Evolutionary conservation across 35 echinoderm and acorn worm genomes (phyloP).

Genomic region (Eucidaris tribuloides): DNA sequence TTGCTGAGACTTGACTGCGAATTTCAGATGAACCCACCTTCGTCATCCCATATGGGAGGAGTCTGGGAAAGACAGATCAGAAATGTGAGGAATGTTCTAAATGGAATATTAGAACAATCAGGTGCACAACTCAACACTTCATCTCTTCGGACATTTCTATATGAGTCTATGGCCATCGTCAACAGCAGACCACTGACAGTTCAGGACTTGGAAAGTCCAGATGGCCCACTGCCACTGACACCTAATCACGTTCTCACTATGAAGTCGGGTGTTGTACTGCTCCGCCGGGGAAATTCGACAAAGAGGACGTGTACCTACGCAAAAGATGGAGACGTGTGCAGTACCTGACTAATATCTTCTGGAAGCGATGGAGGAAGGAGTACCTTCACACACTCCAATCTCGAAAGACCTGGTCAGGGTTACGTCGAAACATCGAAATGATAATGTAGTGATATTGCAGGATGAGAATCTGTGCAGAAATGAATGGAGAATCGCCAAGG

Average conservation of each 20-base stretch:
- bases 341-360: constrained; percentile 24
- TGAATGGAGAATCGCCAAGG: neutral
- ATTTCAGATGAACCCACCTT: constrained; percentile 53
- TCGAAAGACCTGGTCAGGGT: neutral
- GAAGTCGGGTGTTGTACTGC: constrained; percentile 4
- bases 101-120: neutral
- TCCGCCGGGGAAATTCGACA: too few species aligned
- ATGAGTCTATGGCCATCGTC: constrained; percentile 32
- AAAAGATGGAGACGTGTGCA: constrained; percentile 22
- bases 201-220: neutral
- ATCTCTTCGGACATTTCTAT: constrained; percentile 25
- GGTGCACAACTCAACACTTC: neutral
- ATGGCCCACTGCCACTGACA: constrained; percentile 17
- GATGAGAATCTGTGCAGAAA: constrained; percentile 23
- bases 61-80: constrained; percentile 57
- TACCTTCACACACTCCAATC: neutral
- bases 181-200: constrained; percentile 33
- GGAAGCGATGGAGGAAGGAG: constrained; percentile 56
- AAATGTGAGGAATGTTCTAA: constrained; percentile 31
- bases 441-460: neutral
- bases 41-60: constrained; percentile 38
- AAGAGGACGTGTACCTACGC: constrained; percentile 9
- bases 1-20: neutral
- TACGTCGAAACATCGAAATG: neutral
- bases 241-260: constrained; percentile 35